These are phyloP conservation scores for Clarias batrachus DNA, from an alignment of 2,113 vertebrate genomes.

Conservation along the genomic window DNA sequence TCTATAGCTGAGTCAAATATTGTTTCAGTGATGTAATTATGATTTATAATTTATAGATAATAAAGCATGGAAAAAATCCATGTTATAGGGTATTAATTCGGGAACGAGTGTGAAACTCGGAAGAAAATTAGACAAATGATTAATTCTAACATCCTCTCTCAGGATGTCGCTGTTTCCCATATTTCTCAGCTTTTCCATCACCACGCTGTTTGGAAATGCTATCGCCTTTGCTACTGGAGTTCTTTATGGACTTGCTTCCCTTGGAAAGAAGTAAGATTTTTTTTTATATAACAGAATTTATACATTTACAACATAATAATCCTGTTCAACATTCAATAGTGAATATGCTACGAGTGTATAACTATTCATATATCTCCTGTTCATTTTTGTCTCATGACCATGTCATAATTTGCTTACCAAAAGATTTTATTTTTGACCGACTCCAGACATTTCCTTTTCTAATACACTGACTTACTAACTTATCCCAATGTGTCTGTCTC, in stretches of 20 bases:
- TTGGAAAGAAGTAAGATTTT: constrained; percentile 88
- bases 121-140: neutral
- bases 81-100: neutral
- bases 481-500: neutral
- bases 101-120: neutral
- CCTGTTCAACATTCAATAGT: neutral
- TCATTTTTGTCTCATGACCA: neutral
- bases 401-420: neutral
- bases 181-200: constrained; percentile 84
- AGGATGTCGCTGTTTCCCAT: constrained; percentile 91
- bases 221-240: constrained; percentile 91
- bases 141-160: constrained; percentile 28
- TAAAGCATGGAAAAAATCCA: neutral
- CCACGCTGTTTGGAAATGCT: constrained; percentile 89
- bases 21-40: neutral
- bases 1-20: neutral
- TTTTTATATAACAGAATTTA: neutral
- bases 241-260: constrained; percentile 87
- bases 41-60: neutral
- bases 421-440: neutral
- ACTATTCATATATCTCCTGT: neutral
- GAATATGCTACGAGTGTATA: neutral
- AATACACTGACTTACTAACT: constrained; percentile 14
- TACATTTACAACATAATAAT: neutral
- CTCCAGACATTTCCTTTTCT: neutral